A percentile compares a stretch with the other conserved stretches of the same genome.
Evolutionary conservation across 2,113 vertebrate genomes (phyloP).

Genomic region (Passer domesticus): DNA sequence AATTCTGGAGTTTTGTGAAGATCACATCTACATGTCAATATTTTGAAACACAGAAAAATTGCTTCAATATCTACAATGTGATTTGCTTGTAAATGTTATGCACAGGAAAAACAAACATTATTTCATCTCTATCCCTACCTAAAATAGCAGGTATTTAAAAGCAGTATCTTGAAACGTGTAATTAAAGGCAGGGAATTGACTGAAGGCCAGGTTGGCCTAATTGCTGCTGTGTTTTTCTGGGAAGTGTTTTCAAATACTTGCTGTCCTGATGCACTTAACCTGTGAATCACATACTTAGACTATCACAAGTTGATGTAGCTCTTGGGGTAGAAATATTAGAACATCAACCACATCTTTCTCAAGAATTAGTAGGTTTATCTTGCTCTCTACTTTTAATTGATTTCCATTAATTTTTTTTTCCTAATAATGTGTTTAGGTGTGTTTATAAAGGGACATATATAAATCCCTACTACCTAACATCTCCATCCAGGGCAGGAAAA

Average conservation of each 20-base stretch:
- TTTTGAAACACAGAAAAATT: neutral
- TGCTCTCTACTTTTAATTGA: neutral
- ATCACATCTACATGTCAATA: neutral
- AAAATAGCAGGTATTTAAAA: neutral
- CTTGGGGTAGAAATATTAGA: neutral
- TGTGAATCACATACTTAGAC: neutral
- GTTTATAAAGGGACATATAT: neutral
- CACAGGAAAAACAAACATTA: neutral
- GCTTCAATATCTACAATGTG: neutral
- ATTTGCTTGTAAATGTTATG: neutral
- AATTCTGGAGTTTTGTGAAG: neutral
- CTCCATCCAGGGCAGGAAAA: neutral
- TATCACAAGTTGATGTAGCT: neutral
- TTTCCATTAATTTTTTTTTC: neutral
- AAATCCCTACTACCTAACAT: neutral
- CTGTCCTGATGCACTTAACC: neutral
- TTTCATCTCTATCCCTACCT: neutral
- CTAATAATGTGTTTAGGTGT: neutral
- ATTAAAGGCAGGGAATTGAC: neutral
- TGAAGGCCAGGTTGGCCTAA: neutral
- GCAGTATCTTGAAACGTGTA: neutral
- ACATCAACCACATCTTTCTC: neutral
- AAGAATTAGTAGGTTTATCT: neutral
- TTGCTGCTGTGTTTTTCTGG: neutral
- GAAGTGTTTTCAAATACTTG: neutral